These are phyloP conservation scores for Microchrysa polita DNA, from an alignment of 2,888 invertebrate species.

Conservation along the genomic window DNA sequence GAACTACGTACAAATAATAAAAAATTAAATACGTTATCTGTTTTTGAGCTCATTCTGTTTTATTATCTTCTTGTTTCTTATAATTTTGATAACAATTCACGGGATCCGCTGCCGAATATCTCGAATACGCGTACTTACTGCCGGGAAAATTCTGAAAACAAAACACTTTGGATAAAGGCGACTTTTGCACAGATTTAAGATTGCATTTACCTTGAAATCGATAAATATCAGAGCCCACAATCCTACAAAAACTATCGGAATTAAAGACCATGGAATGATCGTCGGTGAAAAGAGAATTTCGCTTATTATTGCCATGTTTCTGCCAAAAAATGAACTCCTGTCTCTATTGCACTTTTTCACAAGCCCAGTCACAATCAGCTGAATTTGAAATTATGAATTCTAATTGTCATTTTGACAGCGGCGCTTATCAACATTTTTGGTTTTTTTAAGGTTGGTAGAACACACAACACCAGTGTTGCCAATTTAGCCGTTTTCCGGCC, in stretches of 20 bases:
- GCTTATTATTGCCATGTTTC: slow-evolving; percentile 4
- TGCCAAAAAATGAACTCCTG: too few relatives aligned
- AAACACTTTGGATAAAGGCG: neutral
- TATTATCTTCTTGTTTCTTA: slow-evolving; percentile 27
- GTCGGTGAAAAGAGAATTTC: neutral
- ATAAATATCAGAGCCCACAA: slow-evolving; percentile 47
- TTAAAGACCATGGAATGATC: slow-evolving; percentile 20
- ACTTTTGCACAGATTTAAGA: neutral
- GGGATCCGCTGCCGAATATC: slow-evolving; percentile 42
- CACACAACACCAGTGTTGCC: too few relatives aligned
- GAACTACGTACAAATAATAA: too few relatives aligned
- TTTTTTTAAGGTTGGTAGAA: too few relatives aligned
- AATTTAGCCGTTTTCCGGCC: too few relatives aligned
- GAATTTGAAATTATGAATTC: too few relatives aligned
- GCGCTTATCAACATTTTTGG: too few relatives aligned
- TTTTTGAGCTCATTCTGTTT: too few relatives aligned
- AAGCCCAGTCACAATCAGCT: too few relatives aligned
- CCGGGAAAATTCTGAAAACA: slow-evolving; percentile 47
- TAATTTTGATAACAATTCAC: slow-evolving; percentile 46
- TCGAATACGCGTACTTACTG: slow-evolving; percentile 45
- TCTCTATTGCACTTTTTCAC: too few relatives aligned
- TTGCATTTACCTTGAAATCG: slow-evolving; percentile 45
- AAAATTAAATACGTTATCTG: too few relatives aligned
- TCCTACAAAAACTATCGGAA: slow-evolving; percentile 46
- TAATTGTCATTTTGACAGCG: too few relatives aligned